phyloP scores from a whole-genome alignment of 1,140 invertebrate genomes.

The Aphis gossypii region DNA sequence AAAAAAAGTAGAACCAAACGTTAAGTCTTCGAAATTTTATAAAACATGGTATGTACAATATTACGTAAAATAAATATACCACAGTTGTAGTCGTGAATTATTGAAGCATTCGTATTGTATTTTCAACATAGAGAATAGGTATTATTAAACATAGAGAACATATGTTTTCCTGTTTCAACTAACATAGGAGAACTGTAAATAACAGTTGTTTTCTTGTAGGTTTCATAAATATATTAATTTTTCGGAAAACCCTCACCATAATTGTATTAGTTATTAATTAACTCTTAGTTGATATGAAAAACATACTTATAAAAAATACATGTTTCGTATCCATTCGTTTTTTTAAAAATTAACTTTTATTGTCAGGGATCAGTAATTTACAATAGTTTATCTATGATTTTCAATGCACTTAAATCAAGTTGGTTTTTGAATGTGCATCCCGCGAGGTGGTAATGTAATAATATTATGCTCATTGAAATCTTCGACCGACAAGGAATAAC shows the following conservation, averaged over 20 bases:
- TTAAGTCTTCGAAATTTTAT: no score
- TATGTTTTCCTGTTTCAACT: background rate
- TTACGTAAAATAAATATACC: no score
- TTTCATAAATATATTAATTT: background rate
- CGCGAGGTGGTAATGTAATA: rapidly evolving
- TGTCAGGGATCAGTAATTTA: no score
- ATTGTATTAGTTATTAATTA: no score
- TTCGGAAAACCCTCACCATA: no score
- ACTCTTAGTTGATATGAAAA: background rate
- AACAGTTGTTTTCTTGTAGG: background rate
- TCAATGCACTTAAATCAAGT: background rate
- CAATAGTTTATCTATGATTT: no score
- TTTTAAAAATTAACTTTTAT: no score
- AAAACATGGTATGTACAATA: no score
- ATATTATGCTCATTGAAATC: background rate
- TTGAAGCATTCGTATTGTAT: background rate
- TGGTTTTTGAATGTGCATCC: background rate
- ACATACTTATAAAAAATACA: background rate
- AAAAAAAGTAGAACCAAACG: no score
- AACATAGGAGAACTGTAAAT: background rate
- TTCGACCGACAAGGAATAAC: background rate
- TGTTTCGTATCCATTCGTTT: background rate
- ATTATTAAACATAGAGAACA: background rate
- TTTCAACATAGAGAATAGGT: background rate
- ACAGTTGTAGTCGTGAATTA: background rate